Conservation (phyloP, 2,888 invertebrate genomes). For the Notocelia uddmanniana region DNA sequence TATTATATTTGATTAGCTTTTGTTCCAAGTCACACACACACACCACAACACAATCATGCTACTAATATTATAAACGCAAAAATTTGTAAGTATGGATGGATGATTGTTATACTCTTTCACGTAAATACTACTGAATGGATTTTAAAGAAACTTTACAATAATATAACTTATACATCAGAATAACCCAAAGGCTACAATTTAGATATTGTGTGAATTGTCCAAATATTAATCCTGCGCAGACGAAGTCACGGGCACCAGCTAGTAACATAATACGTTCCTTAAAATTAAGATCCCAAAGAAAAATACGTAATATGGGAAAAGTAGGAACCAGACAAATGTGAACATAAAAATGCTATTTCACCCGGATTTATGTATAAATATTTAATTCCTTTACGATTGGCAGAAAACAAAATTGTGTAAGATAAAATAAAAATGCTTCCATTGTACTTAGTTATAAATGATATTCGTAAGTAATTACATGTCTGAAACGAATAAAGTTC, state of each 20-base stretch:
- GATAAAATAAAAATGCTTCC: not conserved
- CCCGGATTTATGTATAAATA: constrained; percentile 4
- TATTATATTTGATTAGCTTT: not conserved
- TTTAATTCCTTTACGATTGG: constrained; percentile 15
- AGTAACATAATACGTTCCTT: not conserved
- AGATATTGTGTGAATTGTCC: no score
- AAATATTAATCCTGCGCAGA: no score
- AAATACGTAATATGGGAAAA: constrained; percentile 1
- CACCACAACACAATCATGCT: not conserved
- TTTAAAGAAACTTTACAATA: no score
- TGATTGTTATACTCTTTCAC: no score
- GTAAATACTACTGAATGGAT: no score
- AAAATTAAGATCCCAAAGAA: not conserved
- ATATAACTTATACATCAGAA: no score
- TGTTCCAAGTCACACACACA: not conserved
- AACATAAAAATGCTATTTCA: constrained; percentile 3
- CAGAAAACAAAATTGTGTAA: constrained; percentile 14
- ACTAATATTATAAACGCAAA: no score
- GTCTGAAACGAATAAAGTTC: not conserved
- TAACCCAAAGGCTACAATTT: no score
- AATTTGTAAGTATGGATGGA: no score
- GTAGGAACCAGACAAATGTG: constrained; percentile 3
- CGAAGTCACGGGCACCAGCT: no score
- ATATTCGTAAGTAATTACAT: not conserved
- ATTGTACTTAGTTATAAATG: not conserved